phyloP scores from a whole-genome alignment of 37 sponge, comb jelly and placozoan species.

The Geodia barretti region DNA sequence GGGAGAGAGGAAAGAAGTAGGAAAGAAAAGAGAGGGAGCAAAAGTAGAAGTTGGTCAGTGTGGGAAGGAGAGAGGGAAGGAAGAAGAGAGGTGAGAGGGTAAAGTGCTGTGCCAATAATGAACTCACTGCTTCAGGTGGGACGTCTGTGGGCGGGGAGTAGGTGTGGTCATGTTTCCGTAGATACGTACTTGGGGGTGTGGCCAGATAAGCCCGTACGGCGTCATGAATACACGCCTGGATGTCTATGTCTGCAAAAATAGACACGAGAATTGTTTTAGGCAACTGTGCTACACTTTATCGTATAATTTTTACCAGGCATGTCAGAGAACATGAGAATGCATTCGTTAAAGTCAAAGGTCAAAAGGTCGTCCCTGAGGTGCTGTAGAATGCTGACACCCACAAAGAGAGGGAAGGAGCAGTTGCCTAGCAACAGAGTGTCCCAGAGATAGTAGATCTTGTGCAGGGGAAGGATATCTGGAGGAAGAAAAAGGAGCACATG shows the following conservation, averaged over 20 bases:
- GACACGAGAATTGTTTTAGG: not conserved
- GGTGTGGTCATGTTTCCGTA: conserved; percentile 51
- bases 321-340: conserved; percentile 98
- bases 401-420: conserved; percentile 87
- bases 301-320: conserved; percentile 93
- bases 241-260: conserved; percentile 79
- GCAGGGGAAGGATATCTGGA: conserved; percentile 91
- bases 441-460: conserved; percentile 96
- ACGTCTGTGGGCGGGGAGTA: conserved; percentile 14
- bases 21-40: too few relatives aligned
- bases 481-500: not conserved
- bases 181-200: conserved; percentile 75
- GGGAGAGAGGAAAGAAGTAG: too few relatives aligned
- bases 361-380: conserved; percentile 83
- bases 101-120: too few relatives aligned
- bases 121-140: conserved; percentile 64
- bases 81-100: too few relatives aligned
- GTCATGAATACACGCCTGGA: conserved; percentile 74
- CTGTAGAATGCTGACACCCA: conserved; percentile 90
- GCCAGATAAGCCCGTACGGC: conserved; percentile 45
- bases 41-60: too few relatives aligned
- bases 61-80: too few relatives aligned
- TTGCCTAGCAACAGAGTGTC: conserved; percentile 91
- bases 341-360: conserved; percentile 93
- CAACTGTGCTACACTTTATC: not conserved